phyloP scores from a whole-genome alignment of 2,113 vertebrate genomes.

The Pteruthius melanotis region DNA sequence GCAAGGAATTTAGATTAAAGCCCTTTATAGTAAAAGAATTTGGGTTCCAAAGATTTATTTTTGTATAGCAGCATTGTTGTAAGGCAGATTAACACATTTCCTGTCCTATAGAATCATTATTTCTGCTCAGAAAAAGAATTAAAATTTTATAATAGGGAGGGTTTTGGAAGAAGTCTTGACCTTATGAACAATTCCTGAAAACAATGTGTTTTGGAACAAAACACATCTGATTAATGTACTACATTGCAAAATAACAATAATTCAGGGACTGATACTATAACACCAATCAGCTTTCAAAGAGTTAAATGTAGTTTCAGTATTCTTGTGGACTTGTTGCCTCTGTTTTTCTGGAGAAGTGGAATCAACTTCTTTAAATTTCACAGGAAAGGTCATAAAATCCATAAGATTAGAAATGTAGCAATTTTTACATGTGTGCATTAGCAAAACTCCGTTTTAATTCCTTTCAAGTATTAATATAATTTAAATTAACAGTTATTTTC shows the following conservation, averaged over 20 bases:
- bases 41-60: neutral
- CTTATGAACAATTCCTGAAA: neutral
- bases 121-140: neutral
- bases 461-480: neutral
- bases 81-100: neutral
- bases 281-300: neutral
- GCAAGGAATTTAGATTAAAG: constrained; percentile 30
- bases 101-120: neutral
- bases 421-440: neutral
- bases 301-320: neutral
- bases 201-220: neutral
- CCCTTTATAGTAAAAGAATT: constrained; percentile 7
- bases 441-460: neutral
- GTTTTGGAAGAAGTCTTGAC: neutral
- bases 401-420: neutral
- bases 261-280: neutral
- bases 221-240: neutral
- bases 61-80: neutral
- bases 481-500: neutral
- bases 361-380: neutral
- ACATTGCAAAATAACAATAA: neutral
- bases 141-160: neutral
- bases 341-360: neutral
- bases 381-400: neutral
- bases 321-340: neutral